These are phyloP conservation scores for Schlechtendalia chinensis DNA, from an alignment of 1,140 invertebrate species.

Conservation along the genomic window DNA sequence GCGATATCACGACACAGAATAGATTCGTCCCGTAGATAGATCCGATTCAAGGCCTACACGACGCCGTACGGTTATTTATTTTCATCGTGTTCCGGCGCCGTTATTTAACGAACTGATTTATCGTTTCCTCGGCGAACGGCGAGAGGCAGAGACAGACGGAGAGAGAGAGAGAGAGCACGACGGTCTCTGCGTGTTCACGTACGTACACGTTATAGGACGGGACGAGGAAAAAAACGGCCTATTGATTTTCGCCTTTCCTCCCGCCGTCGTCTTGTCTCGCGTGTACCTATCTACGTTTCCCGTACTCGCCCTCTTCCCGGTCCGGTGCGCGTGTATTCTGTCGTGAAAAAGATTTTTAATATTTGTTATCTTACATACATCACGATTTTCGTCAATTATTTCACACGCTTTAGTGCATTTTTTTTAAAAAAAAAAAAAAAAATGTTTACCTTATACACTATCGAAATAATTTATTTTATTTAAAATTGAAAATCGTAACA, in stretches of 20 bases:
- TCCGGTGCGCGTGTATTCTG: too few species aligned
- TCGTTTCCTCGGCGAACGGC: slow-evolving; percentile 27
- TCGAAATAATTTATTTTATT: too few species aligned
- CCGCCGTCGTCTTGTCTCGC: neutral
- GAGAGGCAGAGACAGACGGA: too few species aligned
- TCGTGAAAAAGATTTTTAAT: too few species aligned
- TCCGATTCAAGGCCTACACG: neutral
- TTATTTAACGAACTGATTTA: slow-evolving; percentile 27
- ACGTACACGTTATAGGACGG: neutral
- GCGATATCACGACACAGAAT: too few species aligned
- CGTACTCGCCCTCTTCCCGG: neutral
- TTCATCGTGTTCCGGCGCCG: slow-evolving; percentile 15
- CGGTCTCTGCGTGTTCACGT: neutral
- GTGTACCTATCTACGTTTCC: neutral
- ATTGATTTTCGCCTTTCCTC: slow-evolving; percentile 30
- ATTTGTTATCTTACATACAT: neutral
- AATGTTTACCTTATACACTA: too few species aligned
- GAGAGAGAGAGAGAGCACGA: too few species aligned
- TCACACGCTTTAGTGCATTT: too few species aligned
- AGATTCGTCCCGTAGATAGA: too few species aligned
- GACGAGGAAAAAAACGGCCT: slow-evolving; percentile 38
- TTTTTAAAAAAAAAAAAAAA: too few species aligned
- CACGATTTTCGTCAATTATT: neutral
- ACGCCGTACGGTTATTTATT: slow-evolving; percentile 12
- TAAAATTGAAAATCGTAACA: too few species aligned